phyloP scores from a whole-genome alignment of 2,888 invertebrate species.

The Drosophila merina region DNA sequence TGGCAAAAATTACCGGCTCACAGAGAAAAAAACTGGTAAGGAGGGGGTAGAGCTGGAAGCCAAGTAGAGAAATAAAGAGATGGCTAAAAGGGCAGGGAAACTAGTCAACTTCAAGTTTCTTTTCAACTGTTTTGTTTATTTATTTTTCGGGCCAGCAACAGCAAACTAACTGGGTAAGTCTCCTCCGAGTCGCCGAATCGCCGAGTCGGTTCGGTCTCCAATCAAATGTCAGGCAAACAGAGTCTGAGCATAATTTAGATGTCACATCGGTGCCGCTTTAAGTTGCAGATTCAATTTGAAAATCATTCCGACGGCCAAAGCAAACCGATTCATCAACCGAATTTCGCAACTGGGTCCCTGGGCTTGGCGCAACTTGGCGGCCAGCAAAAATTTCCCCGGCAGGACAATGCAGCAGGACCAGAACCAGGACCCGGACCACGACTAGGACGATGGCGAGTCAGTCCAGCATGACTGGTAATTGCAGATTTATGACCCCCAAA shows the following conservation, averaged over 20 bases:
- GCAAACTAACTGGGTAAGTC: slow-evolving; percentile 35
- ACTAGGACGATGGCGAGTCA: slow-evolving; percentile 14
- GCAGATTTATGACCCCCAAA: slow-evolving; percentile 67
- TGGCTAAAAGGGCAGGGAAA: slow-evolving; percentile 35
- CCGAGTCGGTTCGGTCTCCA: slow-evolving; percentile 42
- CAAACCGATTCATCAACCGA: slow-evolving; percentile 48
- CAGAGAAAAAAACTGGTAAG: slow-evolving; percentile 1
- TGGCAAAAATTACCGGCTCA: slow-evolving; percentile 35
- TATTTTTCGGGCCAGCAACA: slow-evolving; percentile 40
- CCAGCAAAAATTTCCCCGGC: slow-evolving; percentile 11
- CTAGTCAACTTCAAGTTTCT: slow-evolving; percentile 32
- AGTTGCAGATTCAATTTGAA: slow-evolving; percentile 53
- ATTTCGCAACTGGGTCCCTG: slow-evolving; percentile 32
- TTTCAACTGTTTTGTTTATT: slow-evolving; percentile 42
- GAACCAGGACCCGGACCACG: not conserved
- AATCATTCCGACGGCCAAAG: slow-evolving; percentile 5
- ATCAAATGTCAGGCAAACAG: slow-evolving; percentile 64
- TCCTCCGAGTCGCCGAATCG: too few relatives aligned
- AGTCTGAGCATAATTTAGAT: slow-evolving; percentile 67
- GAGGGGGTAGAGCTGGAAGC: not conserved
- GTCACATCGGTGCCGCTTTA: slow-evolving; percentile 52
- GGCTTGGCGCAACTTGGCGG: slow-evolving; percentile 12
- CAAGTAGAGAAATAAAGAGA: slow-evolving; percentile 26
- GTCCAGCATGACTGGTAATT: slow-evolving; percentile 63
- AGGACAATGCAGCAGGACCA: slow-evolving; percentile 6